Evolutionary conservation across 2,888 invertebrate genomes (phyloP).

Genomic region (Harpagoxenus sublaevis): DNA sequence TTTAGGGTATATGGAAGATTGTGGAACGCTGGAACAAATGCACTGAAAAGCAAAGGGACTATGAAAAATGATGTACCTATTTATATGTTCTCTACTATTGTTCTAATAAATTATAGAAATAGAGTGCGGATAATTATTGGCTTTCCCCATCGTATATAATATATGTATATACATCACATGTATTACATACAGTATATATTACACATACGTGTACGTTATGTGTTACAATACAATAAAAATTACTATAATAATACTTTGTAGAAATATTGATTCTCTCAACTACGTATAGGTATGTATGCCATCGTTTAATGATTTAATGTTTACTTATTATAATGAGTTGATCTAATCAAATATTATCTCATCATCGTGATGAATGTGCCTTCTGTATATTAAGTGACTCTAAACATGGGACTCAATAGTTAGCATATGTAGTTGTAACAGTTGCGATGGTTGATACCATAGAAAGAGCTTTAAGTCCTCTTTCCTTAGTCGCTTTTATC

Average conservation of each 20-base stretch:
- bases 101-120: too few relatives aligned
- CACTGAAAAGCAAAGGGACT: too few relatives aligned
- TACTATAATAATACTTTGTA: background rate
- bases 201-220: background rate
- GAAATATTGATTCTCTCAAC: background rate
- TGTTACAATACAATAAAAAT: background rate
- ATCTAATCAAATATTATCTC: slow-evolving; percentile 36
- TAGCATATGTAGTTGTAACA: background rate
- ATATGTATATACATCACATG: too few relatives aligned
- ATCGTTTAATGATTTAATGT: slow-evolving; percentile 20
- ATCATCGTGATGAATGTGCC: slow-evolving; percentile 6
- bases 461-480: slow-evolving; percentile 21
- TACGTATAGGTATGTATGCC: background rate
- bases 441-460: slow-evolving; percentile 22
- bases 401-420: background rate
- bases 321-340: background rate
- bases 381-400: background rate
- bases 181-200: background rate
- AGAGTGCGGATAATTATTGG: too few relatives aligned
- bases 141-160: too few relatives aligned
- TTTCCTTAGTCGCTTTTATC: background rate
- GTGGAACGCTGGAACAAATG: too few relatives aligned
- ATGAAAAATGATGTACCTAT: too few relatives aligned
- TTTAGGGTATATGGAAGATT: too few relatives aligned
- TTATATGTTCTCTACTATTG: too few relatives aligned